These are phyloP conservation scores for Acipenser transmontanus DNA, from an alignment of 2,797 vertebrate genomes.

Conservation along the genomic window DNA sequence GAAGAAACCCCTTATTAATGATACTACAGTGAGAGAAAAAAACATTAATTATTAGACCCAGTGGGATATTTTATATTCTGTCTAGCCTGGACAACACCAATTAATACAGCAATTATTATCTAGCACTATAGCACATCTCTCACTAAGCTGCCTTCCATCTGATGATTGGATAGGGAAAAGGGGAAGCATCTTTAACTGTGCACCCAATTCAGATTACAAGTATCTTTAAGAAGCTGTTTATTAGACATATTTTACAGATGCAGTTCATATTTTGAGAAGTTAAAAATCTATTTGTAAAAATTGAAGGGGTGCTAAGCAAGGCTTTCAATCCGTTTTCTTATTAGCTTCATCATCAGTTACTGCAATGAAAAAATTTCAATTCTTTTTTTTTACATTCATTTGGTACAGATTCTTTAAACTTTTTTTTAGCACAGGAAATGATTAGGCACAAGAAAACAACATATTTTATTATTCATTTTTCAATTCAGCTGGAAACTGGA, in stretches of 20 bases:
- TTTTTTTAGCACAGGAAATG: too few relatives aligned
- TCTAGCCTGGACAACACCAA: constrained; percentile 96
- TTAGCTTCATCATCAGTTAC: too few relatives aligned
- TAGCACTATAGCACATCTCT: constrained; percentile 71
- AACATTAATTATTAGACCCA: constrained; percentile 99
- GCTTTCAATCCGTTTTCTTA: too few relatives aligned
- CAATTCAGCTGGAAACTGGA: too few relatives aligned
- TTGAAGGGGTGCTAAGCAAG: too few relatives aligned
- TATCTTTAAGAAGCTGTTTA: constrained; percentile 63
- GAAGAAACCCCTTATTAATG: constrained; percentile 79
- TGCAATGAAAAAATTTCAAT: too few relatives aligned
- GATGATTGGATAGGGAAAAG: constrained; percentile 71
- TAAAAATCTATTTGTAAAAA: too few relatives aligned
- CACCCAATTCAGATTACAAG: constrained; percentile 68
- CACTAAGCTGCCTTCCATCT: constrained; percentile 72
- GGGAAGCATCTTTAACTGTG: constrained; percentile 54
- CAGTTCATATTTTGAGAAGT: too few relatives aligned
- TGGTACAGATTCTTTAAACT: too few relatives aligned
- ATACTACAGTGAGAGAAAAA: constrained; percentile 65
- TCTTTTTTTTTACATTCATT: too few relatives aligned
- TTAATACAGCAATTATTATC: constrained; percentile 98
- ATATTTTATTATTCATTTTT: too few relatives aligned
- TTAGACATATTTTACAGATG: constrained; percentile 44
- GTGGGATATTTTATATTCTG: constrained; percentile 96
- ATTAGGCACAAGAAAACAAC: too few relatives aligned